Evolutionary conservation across 2,888 invertebrate genomes (phyloP), one percentile per base, ranked within the genome.

Genomic region (Charanyca ferruginea): DNA sequence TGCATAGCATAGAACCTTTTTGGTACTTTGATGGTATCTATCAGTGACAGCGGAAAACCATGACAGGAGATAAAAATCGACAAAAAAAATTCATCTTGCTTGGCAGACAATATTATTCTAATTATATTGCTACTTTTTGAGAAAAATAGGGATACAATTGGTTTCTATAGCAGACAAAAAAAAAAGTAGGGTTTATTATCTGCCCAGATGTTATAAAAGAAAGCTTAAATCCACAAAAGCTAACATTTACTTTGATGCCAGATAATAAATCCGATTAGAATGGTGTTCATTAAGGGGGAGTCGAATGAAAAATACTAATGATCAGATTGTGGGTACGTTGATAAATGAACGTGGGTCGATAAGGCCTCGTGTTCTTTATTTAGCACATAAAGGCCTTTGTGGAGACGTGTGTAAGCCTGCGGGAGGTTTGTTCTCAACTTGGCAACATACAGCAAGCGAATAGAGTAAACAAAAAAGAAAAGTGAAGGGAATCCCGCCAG

Each of bases 261-360:
- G 53, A 67, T 72, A 72, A 73, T 72, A 62, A 70, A 66, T 58
- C 57, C 61, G 71, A 74, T 74, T 70, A 75, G 47, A 59, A 59
- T 55, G 49, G 54, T 32, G 51, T 66, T 75, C 61, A 71, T 75
- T 71, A 75, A 48, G 58, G 28, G 70, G 57, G 54, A 54, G 71
- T 54, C 35, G 75, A 75, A 75, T 75, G 75, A 75, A 75, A 75
- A 75, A 62, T 75, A 71, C 71, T 75, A 71, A 75, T 75, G 74
- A 75, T 66, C 74, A 59, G 74, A 54, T 59, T 74, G 66, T 59
- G 51, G 75, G 54, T 9, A 55, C 47, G 47, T 59, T 75, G 75
- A 75, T 75, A 66, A 75, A 75, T 75, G 75, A 62, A 55, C 45
- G 71, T 22, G 51, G 58, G 61, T 38, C 51, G 71, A 66, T 74